A percentile compares a stretch with the other conserved stretches of the same genome.
Evolutionary conservation across 2,113 vertebrate genomes (phyloP).

Genomic region (Nycticryphes semicollaris): DNA sequence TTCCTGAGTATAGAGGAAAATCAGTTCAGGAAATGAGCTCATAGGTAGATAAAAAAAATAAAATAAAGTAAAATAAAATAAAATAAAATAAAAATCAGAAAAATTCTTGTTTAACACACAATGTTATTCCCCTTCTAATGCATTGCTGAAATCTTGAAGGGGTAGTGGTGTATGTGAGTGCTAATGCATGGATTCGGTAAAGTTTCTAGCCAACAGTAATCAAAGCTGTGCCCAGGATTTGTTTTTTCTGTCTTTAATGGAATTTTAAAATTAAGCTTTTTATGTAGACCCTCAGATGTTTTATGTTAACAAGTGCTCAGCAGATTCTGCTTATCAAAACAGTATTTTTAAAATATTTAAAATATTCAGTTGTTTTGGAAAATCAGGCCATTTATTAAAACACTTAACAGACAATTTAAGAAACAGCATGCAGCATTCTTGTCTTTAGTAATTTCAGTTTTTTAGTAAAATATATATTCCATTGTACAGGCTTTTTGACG

Average conservation of each 20-base stretch:
- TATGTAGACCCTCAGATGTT: background rate
- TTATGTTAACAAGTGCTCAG: background rate
- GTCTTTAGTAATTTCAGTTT: too few species aligned
- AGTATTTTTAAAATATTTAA: background rate
- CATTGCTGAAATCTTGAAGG: background rate
- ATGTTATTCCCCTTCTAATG: background rate
- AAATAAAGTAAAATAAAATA: background rate
- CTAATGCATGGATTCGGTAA: background rate
- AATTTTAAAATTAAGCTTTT: background rate
- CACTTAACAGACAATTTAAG: background rate
- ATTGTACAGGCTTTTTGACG: background rate
- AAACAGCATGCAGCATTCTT: background rate
- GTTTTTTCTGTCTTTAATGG: background rate
- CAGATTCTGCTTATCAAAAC: background rate
- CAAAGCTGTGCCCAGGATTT: background rate
- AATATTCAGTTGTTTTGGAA: background rate
- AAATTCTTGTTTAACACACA: background rate
- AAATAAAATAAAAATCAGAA: background rate
- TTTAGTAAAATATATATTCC: background rate
- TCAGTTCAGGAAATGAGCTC: slow-evolving; percentile 36
- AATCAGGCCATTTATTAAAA: background rate
- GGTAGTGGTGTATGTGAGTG: too few species aligned
- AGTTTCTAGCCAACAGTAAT: background rate
- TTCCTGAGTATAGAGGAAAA: background rate
- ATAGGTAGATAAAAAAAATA: background rate